Percentiles rank a stretch among this genome's conserved stretches.
Evolutionary conservation across 2,797 vertebrate genomes (phyloP).

Genomic region (Jordanella pulchra): DNA sequence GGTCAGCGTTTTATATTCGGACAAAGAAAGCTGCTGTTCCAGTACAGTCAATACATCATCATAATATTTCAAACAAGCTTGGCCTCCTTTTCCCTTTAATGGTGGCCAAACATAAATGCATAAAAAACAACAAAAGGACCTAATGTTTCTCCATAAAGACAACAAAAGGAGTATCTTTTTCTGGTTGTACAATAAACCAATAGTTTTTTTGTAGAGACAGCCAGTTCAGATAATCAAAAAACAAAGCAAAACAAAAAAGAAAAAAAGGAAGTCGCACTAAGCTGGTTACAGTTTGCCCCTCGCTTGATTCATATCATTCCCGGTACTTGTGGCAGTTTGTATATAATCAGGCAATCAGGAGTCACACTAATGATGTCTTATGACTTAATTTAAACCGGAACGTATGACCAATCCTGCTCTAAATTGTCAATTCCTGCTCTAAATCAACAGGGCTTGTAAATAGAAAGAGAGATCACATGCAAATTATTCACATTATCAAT

Average conservation of each 20-base stretch:
- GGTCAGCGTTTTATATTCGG: slow-evolving; percentile 45
- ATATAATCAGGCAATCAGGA: neutral
- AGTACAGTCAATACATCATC: slow-evolving; percentile 59
- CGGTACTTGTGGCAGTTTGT: neutral
- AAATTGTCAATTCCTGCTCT: slow-evolving; percentile 15
- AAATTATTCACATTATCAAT: slow-evolving; percentile 39
- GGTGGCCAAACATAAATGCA: slow-evolving; percentile 7
- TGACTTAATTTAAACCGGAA: slow-evolving; percentile 26
- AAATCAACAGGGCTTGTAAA: slow-evolving; percentile 28
- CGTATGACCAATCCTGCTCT: slow-evolving; percentile 20
- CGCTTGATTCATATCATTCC: neutral
- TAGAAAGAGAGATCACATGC: slow-evolving; percentile 50
- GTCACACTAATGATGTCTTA: slow-evolving; percentile 17
- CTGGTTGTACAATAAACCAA: neutral
- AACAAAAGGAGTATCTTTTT: neutral
- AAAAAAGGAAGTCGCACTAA: neutral
- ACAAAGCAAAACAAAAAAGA: too few relatives aligned
- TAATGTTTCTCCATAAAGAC: neutral
- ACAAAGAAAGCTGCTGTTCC: slow-evolving; percentile 27
- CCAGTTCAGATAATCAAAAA: neutral
- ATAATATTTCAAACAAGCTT: slow-evolving; percentile 46
- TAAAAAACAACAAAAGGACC: slow-evolving; percentile 8
- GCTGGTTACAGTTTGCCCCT: neutral
- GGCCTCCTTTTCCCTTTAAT: slow-evolving; percentile 9
- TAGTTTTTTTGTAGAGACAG: too few relatives aligned